Evolutionary conservation across 2,888 invertebrate species (phyloP), one percentile per base, ranked within the genome.

Genomic region (Criorhina ranunculi): DNA sequence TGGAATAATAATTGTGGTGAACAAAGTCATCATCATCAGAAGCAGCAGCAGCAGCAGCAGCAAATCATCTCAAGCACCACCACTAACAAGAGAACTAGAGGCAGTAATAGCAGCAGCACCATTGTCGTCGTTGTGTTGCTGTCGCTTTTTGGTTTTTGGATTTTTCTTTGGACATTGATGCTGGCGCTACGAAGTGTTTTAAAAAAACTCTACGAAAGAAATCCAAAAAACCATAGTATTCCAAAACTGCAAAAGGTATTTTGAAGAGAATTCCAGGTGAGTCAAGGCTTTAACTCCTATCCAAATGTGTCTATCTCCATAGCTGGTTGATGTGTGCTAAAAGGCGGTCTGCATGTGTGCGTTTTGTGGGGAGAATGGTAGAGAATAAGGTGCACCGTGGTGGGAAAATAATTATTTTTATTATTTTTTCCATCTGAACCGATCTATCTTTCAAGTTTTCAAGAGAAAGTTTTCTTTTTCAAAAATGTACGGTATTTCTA

Each of bases 141-240:
- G 75, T 85, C 85, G 70, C 85, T 85, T 76, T 85, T 85, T 75
- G 79, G 83, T 69, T 85, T 79, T 80, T 85, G 85, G 85, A 80
- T 85, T 66, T 59, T 80, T 40, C 70, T 85, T 66, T 85, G 85
- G 85, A 79, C 70, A 11, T 76, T 85, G 62, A 85, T 85, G 85
- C 76, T 85, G 69, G 80, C 60, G 59, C 53, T 80, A 37, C 80
- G 85, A 33, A 70, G 76, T 85, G 57, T 85, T 29, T 80, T 31
- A 35, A 37, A 51, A 55, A 66, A 51, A 66, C 29, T 70, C 33
- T 9, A 57, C 53, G 17, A 79, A 75, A 57, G 53, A 55, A 64
- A 15, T 44, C 69, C 64, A n/a, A 31, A 51, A 53, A 31, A 31
- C 15, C 53, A 19, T 70, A 46, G 33, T 8, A 55, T 37, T 44